Evolutionary conservation across 2,888 invertebrate species (phyloP).

Genomic region (Caenorhabditis afra): DNA sequence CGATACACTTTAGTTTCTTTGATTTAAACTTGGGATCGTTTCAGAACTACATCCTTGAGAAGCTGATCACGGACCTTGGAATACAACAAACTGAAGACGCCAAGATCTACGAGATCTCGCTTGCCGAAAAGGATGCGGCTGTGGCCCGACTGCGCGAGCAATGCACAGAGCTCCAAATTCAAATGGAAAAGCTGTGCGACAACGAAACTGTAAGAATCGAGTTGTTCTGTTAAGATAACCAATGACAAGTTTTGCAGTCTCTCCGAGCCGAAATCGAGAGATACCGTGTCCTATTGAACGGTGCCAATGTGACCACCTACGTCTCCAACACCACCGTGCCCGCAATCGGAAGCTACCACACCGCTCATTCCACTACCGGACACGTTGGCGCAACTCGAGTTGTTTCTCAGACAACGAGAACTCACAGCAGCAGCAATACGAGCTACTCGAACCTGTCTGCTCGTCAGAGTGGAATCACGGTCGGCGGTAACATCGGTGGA

Average conservation of each 20-base stretch:
- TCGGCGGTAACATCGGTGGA: conserved; percentile 45
- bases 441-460: conserved; percentile 32
- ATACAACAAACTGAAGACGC: conserved; percentile 28
- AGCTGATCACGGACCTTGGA: conserved; percentile 29
- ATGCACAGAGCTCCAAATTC: conserved; percentile 52
- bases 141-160: conserved; percentile 49
- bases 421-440: conserved; percentile 32
- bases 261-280: conserved; percentile 56
- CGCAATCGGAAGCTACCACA: background rate
- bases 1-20: background rate
- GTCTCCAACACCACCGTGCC: conserved; percentile 11
- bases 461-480: conserved; percentile 20
- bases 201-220: conserved; percentile 46
- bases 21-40: background rate
- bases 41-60: conserved; percentile 51
- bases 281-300: conserved; percentile 45
- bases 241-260: conserved; percentile 37
- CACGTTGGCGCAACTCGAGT: conserved; percentile 25
- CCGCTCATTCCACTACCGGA: conserved; percentile 10
- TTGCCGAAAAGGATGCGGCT: conserved; percentile 45
- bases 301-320: conserved; percentile 57
- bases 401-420: conserved; percentile 27
- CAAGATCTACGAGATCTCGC: conserved; percentile 35
- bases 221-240: too few relatives aligned
- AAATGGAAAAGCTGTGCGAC: conserved; percentile 59